Evolutionary conservation across 2,797 vertebrate genomes (phyloP).

Genomic region (Lacerta bilineata): DNA sequence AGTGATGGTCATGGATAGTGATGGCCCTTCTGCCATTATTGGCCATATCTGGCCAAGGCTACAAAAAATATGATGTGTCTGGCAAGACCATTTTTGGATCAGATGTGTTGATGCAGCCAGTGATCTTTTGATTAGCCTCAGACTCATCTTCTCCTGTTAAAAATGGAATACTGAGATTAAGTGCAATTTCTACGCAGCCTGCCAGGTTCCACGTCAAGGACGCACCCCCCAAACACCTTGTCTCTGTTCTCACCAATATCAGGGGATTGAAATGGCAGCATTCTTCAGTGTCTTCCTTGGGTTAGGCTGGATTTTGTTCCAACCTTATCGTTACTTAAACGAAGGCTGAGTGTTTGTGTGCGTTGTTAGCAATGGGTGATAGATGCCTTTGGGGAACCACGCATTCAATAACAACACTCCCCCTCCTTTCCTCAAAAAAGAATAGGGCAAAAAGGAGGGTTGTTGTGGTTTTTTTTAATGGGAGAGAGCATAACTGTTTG

Average conservation of each 20-base stretch:
- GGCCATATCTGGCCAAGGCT: neutral
- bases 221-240: neutral
- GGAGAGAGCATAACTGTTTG: conserved; percentile 93
- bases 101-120: neutral
- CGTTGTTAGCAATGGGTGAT: conserved; percentile 91
- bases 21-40: neutral
- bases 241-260: neutral
- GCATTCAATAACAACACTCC: conserved; percentile 81
- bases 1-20: neutral
- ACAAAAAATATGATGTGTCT: neutral
- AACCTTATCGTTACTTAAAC: conserved; percentile 76
- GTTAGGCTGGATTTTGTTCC: conserved; percentile 46
- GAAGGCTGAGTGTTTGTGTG: conserved; percentile 43
- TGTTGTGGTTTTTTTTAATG: conserved; percentile 82
- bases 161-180: neutral
- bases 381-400: conserved; percentile 89
- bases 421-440: conserved; percentile 55
- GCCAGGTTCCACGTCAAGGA: no score
- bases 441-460: conserved; percentile 51
- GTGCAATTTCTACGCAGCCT: neutral
- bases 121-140: neutral
- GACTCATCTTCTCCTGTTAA: neutral
- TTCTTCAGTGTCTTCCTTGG: neutral
- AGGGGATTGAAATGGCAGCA: neutral
- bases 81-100: neutral